Base-by-base conservation (phyloP, 2,888 invertebrate species). In the Plebejus melissa region DNA sequence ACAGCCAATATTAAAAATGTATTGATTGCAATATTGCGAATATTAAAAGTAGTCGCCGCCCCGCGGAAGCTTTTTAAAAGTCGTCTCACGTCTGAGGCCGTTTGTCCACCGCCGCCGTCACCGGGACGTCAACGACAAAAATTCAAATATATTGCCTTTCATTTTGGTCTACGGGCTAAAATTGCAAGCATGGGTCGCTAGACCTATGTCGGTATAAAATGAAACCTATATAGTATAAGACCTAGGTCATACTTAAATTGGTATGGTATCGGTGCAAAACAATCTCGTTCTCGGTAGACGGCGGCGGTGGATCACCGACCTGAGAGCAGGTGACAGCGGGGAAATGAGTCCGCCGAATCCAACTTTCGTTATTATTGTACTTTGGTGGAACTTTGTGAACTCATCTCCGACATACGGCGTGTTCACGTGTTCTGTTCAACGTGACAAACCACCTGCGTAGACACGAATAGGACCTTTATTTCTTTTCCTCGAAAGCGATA, bases 261-360 rank as follows among this genome's bases (percentile, higher is more conserved):
- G 46, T 3, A 11, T 46, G 9, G 9, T 9, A 46, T 46, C 9
- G 46, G 46, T 3, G 9, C 46, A 46, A 46, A 38, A 46, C 9
- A 46, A 46, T 46, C 46, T 46, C 9, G 11, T 46, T 46, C 46
- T 46, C 46, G 46, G 46, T 46, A 46, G 9, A 46, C 46, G 46
- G 46, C 9, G 46, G 11, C 46, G 9, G 46, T 46, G 46, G 46
- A 46, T 9, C 9, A 46, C 1, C 46, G 46, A 2, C 46, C 46
- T 46, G 46, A 46, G 9, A 46, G 22, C 75, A 70, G 75, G 75
- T 75, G 75, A 75, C 75, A 75, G 58, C 70, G 38, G 38, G 75
- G 70, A 71, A 75, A 75, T 75, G 70, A 57, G 69, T 57, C 70
- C 7, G 58, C 13, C 32, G 65, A 54, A 69, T 11, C 54, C 28